Conservation (phyloP, 2,113 vertebrate species). For the Silurus glanis region DNA sequence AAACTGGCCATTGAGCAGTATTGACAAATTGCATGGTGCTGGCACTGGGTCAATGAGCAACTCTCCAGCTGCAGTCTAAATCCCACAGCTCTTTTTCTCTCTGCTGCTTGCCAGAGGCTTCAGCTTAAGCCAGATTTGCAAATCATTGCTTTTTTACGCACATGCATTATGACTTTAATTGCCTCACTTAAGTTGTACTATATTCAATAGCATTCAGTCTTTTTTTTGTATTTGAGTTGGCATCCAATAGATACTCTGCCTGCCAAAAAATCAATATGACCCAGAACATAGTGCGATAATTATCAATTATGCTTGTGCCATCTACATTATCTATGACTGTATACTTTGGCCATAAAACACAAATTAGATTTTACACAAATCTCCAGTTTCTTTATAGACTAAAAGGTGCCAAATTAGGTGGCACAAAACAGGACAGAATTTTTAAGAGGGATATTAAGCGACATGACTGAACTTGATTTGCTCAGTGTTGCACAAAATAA, state of each 20-base stretch:
- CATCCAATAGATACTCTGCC: neutral
- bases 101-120: slow-evolving; percentile 6
- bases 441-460: no score
- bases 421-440: neutral
- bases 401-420: neutral
- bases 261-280: neutral
- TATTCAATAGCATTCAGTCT: neutral
- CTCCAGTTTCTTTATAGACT: neutral
- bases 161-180: neutral
- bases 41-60: slow-evolving; percentile 38
- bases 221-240: neutral
- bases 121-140: neutral
- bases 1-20: slow-evolving; percentile 49
- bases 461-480: neutral
- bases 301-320: neutral
- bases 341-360: neutral
- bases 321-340: neutral
- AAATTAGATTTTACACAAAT: neutral
- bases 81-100: slow-evolving; percentile 9
- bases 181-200: neutral
- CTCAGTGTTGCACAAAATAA: neutral
- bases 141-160: neutral
- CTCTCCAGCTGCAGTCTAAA: slow-evolving; percentile 18
- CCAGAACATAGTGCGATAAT: neutral
- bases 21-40: slow-evolving; percentile 50